Percentiles rank a stretch among this genome's conserved stretches.
Evolutionary conservation across 2,888 invertebrate genomes (phyloP).

Genomic region (Diarsia brunnea): DNA sequence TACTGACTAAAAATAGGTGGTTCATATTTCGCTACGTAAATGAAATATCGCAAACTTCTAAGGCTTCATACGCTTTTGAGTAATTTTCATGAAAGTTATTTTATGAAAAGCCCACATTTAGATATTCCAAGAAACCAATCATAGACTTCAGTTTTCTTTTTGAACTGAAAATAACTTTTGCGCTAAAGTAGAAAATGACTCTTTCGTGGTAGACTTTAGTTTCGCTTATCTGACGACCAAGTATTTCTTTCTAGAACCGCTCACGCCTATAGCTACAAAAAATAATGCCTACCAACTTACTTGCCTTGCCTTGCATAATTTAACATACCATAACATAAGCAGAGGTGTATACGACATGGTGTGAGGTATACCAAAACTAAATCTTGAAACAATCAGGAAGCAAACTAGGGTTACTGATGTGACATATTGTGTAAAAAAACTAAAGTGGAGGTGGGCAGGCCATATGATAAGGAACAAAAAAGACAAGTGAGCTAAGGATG

Average conservation of each 20-base stretch:
- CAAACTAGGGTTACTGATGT: too few relatives aligned
- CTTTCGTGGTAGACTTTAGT: not conserved
- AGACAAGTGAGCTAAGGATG: too few relatives aligned
- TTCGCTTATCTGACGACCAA: not conserved
- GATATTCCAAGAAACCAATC: conserved; percentile 37
- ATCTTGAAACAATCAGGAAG: too few relatives aligned
- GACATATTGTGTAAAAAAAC: too few relatives aligned
- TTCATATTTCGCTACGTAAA: not conserved
- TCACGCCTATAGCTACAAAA: not conserved
- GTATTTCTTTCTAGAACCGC: not conserved
- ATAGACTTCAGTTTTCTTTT: conserved; percentile 7
- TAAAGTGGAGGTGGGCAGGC: too few relatives aligned
- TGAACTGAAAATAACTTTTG: conserved; percentile 3
- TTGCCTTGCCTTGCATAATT: not conserved
- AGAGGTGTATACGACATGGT: not conserved
- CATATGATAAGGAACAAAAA: too few relatives aligned
- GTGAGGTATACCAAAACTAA: too few relatives aligned
- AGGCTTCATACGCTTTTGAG: not conserved
- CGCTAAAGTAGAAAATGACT: too few relatives aligned
- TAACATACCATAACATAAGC: not conserved
- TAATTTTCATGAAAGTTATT: conserved; percentile 1
- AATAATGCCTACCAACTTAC: not conserved
- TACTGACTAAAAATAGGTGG: not conserved
- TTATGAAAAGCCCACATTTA: not conserved
- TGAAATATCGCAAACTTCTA: not conserved